Evolutionary conservation across 2,797 vertebrate genomes (phyloP).

Genomic region (Cottoperca gobio): DNA sequence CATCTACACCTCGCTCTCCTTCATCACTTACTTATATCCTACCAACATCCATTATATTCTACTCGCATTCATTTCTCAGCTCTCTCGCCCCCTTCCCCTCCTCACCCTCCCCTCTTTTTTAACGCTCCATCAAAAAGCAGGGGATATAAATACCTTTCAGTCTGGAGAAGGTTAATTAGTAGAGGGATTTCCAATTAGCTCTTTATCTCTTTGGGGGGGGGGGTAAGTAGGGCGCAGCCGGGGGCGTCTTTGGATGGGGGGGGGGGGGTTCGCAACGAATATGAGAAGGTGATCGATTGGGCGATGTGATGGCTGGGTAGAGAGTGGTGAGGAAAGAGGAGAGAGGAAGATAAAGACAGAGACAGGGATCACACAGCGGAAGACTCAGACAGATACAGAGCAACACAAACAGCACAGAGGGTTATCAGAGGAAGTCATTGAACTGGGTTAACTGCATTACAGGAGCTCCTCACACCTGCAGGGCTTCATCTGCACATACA

Average conservation of each 20-base stretch:
- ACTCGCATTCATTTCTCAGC: constrained; percentile 42
- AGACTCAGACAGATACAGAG: not conserved
- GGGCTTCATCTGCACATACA: constrained; percentile 2
- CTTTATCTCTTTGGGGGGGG: constrained; percentile 84
- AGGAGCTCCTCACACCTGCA: constrained; percentile 14
- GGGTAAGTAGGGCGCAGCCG: constrained; percentile 84
- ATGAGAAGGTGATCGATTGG: constrained; percentile 50
- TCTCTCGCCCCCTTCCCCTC: constrained; percentile 11
- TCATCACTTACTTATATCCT: constrained; percentile 29
- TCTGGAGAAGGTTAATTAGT: constrained; percentile 88
- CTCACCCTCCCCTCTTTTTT: constrained; percentile 17
- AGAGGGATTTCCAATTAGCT: constrained; percentile 86
- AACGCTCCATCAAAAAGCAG: constrained; percentile 69
- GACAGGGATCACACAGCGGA: not conserved
- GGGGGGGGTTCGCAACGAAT: constrained; percentile 5
- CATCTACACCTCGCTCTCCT: not conserved
- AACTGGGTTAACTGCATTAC: constrained; percentile 9
- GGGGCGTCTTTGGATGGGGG: constrained; percentile 51
- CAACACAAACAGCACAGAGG: not conserved
- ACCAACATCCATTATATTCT: constrained; percentile 27
- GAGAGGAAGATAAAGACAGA: not conserved
- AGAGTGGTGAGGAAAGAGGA: constrained; percentile 14
- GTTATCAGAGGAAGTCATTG: not conserved
- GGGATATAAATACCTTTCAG: constrained; percentile 85
- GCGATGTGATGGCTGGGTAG: constrained; percentile 31